Base-by-base conservation (phyloP, 2,797 vertebrate genomes). In the Ctenopoma kingsleyae region DNA sequence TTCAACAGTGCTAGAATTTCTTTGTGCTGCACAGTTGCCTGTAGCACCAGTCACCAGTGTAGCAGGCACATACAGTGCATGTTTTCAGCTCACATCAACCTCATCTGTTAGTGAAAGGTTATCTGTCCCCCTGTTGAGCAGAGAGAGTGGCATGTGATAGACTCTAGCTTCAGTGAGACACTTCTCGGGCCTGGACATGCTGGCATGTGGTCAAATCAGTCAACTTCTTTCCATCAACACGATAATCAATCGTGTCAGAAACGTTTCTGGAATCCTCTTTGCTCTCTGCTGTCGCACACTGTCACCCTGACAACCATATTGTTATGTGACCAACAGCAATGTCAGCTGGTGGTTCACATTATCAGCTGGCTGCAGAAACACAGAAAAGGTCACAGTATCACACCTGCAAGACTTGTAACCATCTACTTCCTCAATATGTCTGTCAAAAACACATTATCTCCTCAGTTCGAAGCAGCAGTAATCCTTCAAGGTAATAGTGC, bases 201-300 rank as follows among this genome's bases (percentile, higher is more conserved):
- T 53, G 62, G 48, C 67, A 49, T 73, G 74, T 71, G 71, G 59
- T 82, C 74, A 57, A 67, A 66, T 67, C 85, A 74, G 78, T 76
- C 82, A 71, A 67, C 72, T 49, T 8, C 54, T 89, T 82, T 79
- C 84, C 86, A 78, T 85, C 87, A 87, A 17, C 43, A 6, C 1
- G 4, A 55, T 87, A 81, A 92, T 92, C 87, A 78, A 90, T 84
- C 43, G 62, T 85, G 87, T 86, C 88, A 79, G 80, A 74, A 62
- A 59, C 11, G 36, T 67, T 76, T 75, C 70, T 52, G 58, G 69
- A 20, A 60, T 75, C 72, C 69, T 58, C 66, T 25, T 2, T 15
- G 23, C 54, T 65, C 35, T 62, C 68, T 22, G 43, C 57, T 27
- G 71, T 69, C 27, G 8, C 47, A 53, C 64, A 54, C 50, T 19